These are phyloP conservation scores for Eristalis arbustorum DNA, from an alignment of 2,888 invertebrate species.

Conservation along the genomic window DNA sequence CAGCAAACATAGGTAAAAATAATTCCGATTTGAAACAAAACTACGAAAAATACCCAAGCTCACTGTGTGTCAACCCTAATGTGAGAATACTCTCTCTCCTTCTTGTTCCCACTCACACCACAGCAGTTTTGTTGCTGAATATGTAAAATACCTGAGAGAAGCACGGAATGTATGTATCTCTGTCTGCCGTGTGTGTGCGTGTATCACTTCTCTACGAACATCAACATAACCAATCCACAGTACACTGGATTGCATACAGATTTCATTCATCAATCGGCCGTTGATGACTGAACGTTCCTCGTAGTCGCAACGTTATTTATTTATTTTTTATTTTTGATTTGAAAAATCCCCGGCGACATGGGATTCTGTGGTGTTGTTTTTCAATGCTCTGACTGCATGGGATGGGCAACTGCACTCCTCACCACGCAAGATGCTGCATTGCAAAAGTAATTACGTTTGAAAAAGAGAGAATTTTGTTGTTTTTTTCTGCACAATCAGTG, in stretches of 20 bases:
- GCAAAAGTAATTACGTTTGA: constrained; percentile 9
- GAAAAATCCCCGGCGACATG: constrained; percentile 39
- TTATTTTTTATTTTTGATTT: constrained; percentile 55
- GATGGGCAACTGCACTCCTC: constrained; percentile 9
- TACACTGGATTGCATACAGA: constrained; percentile 11
- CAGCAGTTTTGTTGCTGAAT: constrained; percentile 19
- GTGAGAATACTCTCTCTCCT: background rate
- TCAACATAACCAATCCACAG: constrained; percentile 23
- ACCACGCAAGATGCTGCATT: constrained; percentile 28
- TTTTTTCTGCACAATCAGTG: constrained; percentile 19
- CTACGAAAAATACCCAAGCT: background rate
- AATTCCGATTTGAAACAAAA: background rate
- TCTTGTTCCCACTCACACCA: background rate
- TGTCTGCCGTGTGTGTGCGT: background rate
- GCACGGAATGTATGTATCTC: background rate
- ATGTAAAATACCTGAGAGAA: constrained; percentile 13
- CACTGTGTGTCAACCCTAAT: background rate
- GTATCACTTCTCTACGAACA: background rate
- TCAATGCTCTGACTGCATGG: constrained; percentile 8
- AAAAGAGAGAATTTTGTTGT: background rate
- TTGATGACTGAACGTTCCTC: constrained; percentile 27
- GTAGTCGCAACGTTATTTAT: constrained; percentile 29
- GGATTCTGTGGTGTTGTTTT: constrained; percentile 44
- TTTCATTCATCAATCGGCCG: constrained; percentile 63
- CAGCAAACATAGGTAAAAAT: background rate